Evolutionary conservation across 2,113 vertebrate species (phyloP).

Genomic region (Melozone crissalis): DNA sequence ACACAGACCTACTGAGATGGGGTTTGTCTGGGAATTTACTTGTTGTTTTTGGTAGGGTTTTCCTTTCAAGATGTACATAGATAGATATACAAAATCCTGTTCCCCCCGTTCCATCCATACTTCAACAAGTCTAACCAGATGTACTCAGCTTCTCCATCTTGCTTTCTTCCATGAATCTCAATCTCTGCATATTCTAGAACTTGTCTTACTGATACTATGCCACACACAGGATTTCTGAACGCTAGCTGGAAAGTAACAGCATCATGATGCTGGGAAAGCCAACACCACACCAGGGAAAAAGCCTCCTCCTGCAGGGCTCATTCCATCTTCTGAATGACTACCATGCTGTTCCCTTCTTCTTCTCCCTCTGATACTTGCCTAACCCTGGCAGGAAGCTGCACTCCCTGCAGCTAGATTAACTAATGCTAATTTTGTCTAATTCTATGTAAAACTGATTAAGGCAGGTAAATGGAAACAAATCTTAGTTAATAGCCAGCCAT

Average conservation of each 20-base stretch:
- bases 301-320: neutral
- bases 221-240: neutral
- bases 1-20: neutral
- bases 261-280: neutral
- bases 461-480: neutral
- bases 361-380: neutral
- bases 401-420: neutral
- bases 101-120: neutral
- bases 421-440: neutral
- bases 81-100: neutral
- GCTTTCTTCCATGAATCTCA: neutral
- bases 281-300: neutral
- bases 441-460: neutral
- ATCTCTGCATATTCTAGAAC: neutral
- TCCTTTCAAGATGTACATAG: neutral
- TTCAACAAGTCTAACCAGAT: neutral
- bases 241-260: neutral
- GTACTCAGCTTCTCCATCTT: neutral
- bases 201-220: neutral
- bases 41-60: neutral
- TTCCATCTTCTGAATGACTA: neutral
- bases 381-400: neutral
- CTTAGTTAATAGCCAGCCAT: neutral
- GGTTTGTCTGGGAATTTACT: neutral
- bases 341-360: neutral